A percentile compares a stretch with the other conserved stretches of the same genome.
Evolutionary conservation across 2,113 vertebrate species (phyloP).

Genomic region (Chiloscyllium plagiosum): DNA sequence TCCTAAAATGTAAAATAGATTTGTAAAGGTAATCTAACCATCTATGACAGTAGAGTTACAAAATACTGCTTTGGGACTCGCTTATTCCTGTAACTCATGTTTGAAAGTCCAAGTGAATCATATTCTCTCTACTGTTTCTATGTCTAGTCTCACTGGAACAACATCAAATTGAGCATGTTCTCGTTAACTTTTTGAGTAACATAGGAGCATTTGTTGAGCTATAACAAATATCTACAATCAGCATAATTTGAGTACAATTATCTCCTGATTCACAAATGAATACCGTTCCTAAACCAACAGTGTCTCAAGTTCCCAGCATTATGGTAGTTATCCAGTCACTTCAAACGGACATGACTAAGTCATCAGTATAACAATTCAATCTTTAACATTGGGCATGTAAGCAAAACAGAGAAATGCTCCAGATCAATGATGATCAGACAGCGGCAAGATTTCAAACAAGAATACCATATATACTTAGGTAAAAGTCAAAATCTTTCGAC

Average conservation of each 20-base stretch:
- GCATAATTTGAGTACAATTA: neutral
- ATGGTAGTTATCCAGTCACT: neutral
- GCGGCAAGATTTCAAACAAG: neutral
- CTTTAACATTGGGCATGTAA: neutral
- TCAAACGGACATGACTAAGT: neutral
- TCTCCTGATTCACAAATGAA: neutral
- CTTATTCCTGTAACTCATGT: conserved; percentile 1
- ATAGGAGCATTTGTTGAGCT: neutral
- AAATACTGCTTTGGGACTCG: neutral
- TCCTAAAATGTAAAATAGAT: conserved; percentile 26
- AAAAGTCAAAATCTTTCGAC: too few species aligned
- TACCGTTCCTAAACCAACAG: neutral
- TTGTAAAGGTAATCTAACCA: conserved; percentile 5
- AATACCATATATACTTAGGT: neutral
- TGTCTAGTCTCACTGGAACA: neutral
- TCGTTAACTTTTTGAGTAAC: neutral
- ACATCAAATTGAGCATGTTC: neutral
- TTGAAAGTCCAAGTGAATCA: neutral
- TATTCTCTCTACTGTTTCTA: conserved; percentile 14
- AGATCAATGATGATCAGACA: neutral
- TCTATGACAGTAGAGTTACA: neutral
- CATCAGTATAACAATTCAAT: neutral
- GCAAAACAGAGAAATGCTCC: neutral
- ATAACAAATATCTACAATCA: neutral
- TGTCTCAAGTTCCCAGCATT: neutral